Base-by-base conservation (phyloP, 2,888 invertebrate species). In the Sclerodermus sp. region DNA sequence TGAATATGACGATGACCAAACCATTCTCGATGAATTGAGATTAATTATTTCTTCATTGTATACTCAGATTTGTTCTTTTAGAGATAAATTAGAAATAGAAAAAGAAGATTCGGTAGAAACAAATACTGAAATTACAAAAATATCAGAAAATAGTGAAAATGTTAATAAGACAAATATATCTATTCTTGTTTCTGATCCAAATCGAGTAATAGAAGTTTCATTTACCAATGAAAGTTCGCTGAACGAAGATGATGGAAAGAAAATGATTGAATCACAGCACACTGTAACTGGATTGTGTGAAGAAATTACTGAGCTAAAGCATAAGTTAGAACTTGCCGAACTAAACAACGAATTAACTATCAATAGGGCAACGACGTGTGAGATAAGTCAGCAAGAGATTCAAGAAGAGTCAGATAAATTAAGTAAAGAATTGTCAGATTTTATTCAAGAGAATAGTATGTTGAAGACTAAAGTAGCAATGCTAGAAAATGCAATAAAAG, bases 341-440 rank as follows among this genome's bases (percentile, higher is more conserved):
- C 48, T 67, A 36, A 66, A 58, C 12, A 53, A 49, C 13, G 59
- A 58, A 23, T 45, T n/a, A n/a, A n/a, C n/a, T 67, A 0, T 16
- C 23, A 2, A 45, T 17, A 2, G 54, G 56, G n/a, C 60, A 66
- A 17, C 49, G 55, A 14, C 67, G 45, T 45, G 47, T 17, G 57
- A 64, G 14, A 70, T 63, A 42, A 3, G 61, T 1, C 50, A 55
- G 34, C 43, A 68, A 3, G 67, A 70, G 48, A 53, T 58, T 3
- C 58, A 65, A 43, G 42, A 68, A 66, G 37, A 49, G 42, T n/a
- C 45, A 71, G 10, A 23, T 58, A 54, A 10, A 45, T 29, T 3
- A 62, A 72, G 10, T 64, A 64, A 43, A 16, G 40, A 10, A 13
- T 12, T 1, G 37, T n/a, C 18, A 29, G 38, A 14, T 14, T 43